phyloP scores from a whole-genome alignment of 2,113 vertebrate species.

The Hipposideros armiger region DNA sequence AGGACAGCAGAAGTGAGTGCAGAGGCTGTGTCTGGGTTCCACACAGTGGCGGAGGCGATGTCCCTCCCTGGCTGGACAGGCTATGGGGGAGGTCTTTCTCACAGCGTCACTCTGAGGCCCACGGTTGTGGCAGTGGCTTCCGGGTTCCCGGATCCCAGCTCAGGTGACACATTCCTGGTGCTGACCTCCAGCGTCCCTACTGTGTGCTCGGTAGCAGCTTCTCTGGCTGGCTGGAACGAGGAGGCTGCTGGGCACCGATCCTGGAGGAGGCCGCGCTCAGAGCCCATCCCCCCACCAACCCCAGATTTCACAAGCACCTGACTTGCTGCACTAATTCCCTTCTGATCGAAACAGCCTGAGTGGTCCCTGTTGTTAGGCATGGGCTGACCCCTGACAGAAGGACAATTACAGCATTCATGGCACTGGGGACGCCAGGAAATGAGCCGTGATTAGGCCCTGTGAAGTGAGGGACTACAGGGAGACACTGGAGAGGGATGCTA shows the following conservation, averaged over 20 bases:
- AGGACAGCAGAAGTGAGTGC: background rate
- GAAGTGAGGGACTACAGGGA: conserved; percentile 68
- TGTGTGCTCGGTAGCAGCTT: background rate
- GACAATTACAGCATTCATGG: conserved; percentile 59
- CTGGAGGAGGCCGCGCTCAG: background rate
- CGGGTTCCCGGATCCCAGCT: background rate
- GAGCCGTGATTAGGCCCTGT: conserved; percentile 65
- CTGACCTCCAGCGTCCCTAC: background rate
- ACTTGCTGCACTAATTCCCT: background rate
- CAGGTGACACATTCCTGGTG: no score
- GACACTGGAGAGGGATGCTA: conserved; percentile 53
- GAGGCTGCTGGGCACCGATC: background rate
- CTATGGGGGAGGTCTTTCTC: background rate
- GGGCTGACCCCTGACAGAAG: conserved; percentile 64
- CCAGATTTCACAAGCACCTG: background rate
- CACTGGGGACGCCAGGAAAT: conserved; percentile 69
- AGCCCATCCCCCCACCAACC: background rate
- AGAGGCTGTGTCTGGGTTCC: background rate
- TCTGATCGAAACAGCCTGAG: background rate
- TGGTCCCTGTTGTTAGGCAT: conserved; percentile 17
- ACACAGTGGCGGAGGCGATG: background rate
- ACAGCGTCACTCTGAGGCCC: background rate
- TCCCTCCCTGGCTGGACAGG: background rate
- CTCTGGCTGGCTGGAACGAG: background rate
- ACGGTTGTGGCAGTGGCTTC: fast-evolving